These are phyloP conservation scores for Melanotaenia boesemani DNA, from an alignment of 2,797 vertebrate genomes.

Conservation along the genomic window DNA sequence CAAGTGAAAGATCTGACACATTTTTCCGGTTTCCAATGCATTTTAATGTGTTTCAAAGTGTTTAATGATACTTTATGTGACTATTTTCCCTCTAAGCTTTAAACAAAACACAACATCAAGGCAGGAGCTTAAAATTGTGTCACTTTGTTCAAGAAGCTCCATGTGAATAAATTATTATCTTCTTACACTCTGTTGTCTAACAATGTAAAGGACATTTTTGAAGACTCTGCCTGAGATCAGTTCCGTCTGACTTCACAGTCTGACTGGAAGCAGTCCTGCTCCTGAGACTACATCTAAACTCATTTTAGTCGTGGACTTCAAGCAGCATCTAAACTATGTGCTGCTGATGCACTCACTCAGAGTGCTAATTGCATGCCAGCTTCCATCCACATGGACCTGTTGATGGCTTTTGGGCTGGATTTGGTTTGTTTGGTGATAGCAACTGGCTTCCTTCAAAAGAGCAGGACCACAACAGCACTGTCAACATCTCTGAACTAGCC, in stretches of 20 bases:
- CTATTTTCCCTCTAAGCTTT: background rate
- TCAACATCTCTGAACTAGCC: conserved; percentile 5
- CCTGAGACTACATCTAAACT: conserved; percentile 30
- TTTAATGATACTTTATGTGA: background rate
- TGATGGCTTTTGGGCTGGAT: conserved; percentile 25
- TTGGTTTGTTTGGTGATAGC: conserved; percentile 8
- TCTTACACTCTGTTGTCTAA: conserved; percentile 9
- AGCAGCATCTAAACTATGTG: conserved; percentile 46
- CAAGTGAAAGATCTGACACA: conserved; percentile 8
- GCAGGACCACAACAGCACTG: conserved; percentile 10
- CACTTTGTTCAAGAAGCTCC: background rate
- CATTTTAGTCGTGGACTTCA: conserved; percentile 32
- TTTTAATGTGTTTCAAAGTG: conserved; percentile 19
- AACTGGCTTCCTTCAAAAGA: conserved; percentile 18
- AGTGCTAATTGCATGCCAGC: conserved; percentile 15
- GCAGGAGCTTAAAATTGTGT: conserved; percentile 6
- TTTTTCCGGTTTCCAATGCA: conserved; percentile 14
- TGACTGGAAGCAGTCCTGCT: conserved; percentile 20
- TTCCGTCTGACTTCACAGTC: conserved; percentile 2
- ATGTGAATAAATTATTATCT: conserved; percentile 16
- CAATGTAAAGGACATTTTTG: conserved; percentile 17
- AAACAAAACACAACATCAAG: conserved; percentile 11
- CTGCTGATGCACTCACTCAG: conserved; percentile 12
- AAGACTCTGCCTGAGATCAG: conserved; percentile 23
- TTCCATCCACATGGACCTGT: conserved; percentile 17